These are phyloP conservation scores for Folsomia candida DNA, from an alignment of 2,888 invertebrate genomes.

Conservation along the genomic window DNA sequence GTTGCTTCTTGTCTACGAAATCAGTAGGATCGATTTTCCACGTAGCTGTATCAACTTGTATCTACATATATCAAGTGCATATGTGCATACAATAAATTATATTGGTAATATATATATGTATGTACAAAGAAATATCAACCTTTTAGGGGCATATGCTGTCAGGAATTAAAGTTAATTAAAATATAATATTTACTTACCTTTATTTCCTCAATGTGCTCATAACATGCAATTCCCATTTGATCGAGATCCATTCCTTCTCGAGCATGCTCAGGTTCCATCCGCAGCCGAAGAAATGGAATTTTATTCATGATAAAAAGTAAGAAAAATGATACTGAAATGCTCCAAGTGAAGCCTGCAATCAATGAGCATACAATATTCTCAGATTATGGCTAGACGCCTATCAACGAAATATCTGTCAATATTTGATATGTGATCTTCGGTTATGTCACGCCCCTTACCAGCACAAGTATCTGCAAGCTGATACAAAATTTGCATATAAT, in stretches of 20 bases:
- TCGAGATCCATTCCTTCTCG: constrained; percentile 20
- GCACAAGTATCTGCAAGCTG: constrained; percentile 30
- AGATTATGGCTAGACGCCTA: too few relatives aligned
- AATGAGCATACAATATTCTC: too few relatives aligned
- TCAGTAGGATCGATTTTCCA: neutral
- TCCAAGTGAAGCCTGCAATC: neutral
- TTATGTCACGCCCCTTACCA: too few relatives aligned
- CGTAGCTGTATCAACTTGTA: neutral
- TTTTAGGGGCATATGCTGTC: too few relatives aligned
- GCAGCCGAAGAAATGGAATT: constrained; percentile 27
- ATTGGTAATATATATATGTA: too few relatives aligned
- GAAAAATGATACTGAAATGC: constrained; percentile 10
- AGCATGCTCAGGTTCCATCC: constrained; percentile 6
- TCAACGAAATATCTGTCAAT: too few relatives aligned
- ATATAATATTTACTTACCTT: too few relatives aligned
- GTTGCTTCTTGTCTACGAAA: neutral
- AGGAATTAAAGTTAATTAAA: too few relatives aligned
- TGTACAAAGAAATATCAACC: too few relatives aligned
- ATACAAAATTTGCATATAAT: constrained; percentile 34
- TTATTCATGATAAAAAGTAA: constrained; percentile 34
- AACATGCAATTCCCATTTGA: constrained; percentile 24
- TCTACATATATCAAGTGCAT: neutral
- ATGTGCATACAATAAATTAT: too few relatives aligned
- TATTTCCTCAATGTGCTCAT: constrained; percentile 31
- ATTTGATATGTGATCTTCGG: too few relatives aligned